These are phyloP conservation scores for Hydrocynus forskahlii DNA, from an alignment of 2,797 vertebrate genomes.

Conservation along the genomic window DNA sequence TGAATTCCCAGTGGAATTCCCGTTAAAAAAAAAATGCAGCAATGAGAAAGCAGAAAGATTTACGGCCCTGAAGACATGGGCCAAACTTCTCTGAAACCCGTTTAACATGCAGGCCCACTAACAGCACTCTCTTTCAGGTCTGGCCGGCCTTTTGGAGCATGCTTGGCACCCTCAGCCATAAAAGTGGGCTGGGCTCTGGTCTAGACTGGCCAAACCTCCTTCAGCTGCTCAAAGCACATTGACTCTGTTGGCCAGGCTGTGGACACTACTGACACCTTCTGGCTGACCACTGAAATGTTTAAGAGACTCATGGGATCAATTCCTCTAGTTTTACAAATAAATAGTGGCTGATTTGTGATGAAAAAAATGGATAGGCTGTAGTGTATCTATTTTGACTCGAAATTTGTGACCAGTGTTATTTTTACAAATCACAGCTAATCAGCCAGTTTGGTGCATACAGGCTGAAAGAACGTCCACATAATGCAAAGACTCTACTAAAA, in stretches of 20 bases:
- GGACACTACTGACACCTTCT: constrained; percentile 83
- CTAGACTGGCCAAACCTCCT: constrained; percentile 40
- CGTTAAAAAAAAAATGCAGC: constrained; percentile 72
- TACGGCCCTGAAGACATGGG: constrained; percentile 68
- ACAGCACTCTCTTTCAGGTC: constrained; percentile 61
- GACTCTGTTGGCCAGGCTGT: constrained; percentile 54
- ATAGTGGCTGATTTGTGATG: not conserved
- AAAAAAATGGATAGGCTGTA: not conserved
- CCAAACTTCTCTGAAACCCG: constrained; percentile 73
- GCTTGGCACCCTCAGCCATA: constrained; percentile 43
- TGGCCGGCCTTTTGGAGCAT: constrained; percentile 12
- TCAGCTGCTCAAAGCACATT: constrained; percentile 23
- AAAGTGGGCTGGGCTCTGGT: constrained; percentile 43
- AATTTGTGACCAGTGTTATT: constrained; percentile 2
- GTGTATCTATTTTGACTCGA: not conserved
- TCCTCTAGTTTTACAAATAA: not conserved
- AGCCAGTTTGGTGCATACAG: not conserved
- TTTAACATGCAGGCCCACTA: constrained; percentile 73
- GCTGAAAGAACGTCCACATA: not conserved
- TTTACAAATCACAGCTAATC: constrained; percentile 5
- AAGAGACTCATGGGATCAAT: constrained; percentile 1
- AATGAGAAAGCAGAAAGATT: constrained; percentile 79
- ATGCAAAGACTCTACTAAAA: not conserved
- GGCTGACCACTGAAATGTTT: constrained; percentile 52
- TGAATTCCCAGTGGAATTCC: constrained; percentile 81